phyloP scores from a whole-genome alignment of 1,140 invertebrate species.

The Mylabris phalerata region DNA sequence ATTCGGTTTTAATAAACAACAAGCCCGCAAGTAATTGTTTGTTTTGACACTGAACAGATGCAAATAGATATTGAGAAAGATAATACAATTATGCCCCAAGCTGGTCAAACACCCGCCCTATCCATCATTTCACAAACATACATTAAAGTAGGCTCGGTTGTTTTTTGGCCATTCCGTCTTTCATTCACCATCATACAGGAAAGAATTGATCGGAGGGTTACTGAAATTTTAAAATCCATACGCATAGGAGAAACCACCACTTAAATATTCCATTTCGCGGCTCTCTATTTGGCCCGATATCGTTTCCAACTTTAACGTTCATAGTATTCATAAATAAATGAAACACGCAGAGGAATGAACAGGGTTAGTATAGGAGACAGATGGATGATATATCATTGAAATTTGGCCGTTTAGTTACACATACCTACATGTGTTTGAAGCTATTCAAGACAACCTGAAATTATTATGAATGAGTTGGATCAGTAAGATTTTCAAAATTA shows the following conservation, averaged over 20 bases:
- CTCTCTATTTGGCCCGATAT: conserved; percentile 16
- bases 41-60: conserved; percentile 3
- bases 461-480: conserved; percentile 10
- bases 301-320: not conserved
- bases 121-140: too few species aligned
- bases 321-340: conserved; percentile 29
- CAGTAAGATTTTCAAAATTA: conserved; percentile 8
- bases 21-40: not conserved
- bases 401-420: conserved; percentile 13
- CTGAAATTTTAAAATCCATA: conserved; percentile 28
- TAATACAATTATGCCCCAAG: too few species aligned
- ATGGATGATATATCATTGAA: not conserved
- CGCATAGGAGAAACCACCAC: conserved; percentile 16
- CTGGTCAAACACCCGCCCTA: too few species aligned
- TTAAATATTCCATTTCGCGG: conserved; percentile 28
- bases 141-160: too few species aligned
- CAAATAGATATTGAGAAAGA: too few species aligned
- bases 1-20: conserved; percentile 17
- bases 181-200: too few species aligned
- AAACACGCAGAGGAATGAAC: not conserved
- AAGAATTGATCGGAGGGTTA: not conserved
- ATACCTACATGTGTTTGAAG: conserved; percentile 1
- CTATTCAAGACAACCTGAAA: not conserved
- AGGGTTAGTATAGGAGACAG: too few species aligned
- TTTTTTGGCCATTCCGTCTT: too few species aligned